Percentiles rank a stretch among this genome's conserved stretches.
Conservation (phyloP, 2,113 vertebrate species). For the Rhombomys opimus region DNA sequence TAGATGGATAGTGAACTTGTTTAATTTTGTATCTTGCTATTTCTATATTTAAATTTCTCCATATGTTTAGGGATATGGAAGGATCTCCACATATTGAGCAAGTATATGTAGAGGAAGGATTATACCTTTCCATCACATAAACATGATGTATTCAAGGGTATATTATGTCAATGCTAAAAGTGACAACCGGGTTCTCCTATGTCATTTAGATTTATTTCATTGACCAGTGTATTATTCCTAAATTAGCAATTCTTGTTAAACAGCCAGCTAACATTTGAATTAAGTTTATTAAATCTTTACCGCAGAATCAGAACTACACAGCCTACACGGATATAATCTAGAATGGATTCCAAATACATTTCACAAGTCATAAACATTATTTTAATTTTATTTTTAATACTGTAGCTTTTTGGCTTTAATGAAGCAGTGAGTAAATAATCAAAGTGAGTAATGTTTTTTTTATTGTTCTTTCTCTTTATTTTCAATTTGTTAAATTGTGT, state of each 20-base stretch:
- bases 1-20: neutral
- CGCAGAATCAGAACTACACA: neutral
- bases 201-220: neutral
- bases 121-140: neutral
- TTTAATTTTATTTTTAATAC: neutral
- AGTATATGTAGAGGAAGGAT: neutral
- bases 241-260: neutral
- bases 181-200: neutral
- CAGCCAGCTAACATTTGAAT: conserved; percentile 1
- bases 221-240: neutral
- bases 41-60: neutral
- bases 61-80: neutral
- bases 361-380: neutral
- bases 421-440: neutral
- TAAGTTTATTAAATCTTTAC: neutral
- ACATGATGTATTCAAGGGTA: neutral
- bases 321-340: neutral
- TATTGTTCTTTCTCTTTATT: neutral
- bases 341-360: conserved; percentile 1
- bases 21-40: neutral
- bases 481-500: neutral
- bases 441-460: neutral
- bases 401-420: neutral
- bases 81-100: neutral
- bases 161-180: neutral